Conservation (phyloP, 2,797 vertebrate genomes). For the Phataginus tricuspis region DNA sequence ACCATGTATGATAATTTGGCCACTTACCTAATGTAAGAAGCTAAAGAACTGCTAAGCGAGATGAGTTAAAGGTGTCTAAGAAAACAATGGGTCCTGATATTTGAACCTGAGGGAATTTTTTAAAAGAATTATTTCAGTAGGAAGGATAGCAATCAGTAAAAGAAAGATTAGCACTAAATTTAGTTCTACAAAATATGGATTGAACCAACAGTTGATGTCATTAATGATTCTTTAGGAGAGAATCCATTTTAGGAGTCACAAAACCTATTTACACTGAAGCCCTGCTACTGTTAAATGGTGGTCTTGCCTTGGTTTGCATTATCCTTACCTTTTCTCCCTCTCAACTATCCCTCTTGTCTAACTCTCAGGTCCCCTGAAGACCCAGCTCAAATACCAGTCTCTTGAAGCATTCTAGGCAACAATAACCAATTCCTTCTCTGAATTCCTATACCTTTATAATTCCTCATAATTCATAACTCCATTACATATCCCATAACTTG, state of each 20-base stretch:
- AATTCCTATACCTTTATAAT: background rate
- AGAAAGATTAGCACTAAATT: constrained; percentile 6
- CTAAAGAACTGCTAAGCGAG: background rate
- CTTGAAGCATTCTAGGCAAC: background rate
- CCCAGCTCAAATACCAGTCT: background rate
- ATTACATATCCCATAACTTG: background rate
- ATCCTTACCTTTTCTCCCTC: background rate
- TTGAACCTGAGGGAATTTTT: background rate
- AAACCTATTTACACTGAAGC: background rate
- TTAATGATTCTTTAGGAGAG: background rate
- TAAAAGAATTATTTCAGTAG: background rate
- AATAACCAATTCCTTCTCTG: constrained; percentile 2
- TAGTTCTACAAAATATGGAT: background rate
- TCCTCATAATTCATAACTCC: background rate
- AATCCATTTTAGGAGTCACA: background rate
- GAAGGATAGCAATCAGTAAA: background rate
- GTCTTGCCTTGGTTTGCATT: background rate
- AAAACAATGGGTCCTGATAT: background rate
- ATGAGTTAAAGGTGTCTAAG: background rate
- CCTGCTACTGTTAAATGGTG: background rate
- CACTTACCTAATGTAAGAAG: background rate
- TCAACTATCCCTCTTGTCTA: background rate
- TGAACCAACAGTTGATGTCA: background rate
- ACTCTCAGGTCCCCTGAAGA: background rate
- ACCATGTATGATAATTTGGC: background rate